Percentiles rank a stretch among this genome's conserved stretches.
Evolutionary conservation across 2,797 vertebrate species (phyloP).

Genomic region (Enteromius paludinosus): DNA sequence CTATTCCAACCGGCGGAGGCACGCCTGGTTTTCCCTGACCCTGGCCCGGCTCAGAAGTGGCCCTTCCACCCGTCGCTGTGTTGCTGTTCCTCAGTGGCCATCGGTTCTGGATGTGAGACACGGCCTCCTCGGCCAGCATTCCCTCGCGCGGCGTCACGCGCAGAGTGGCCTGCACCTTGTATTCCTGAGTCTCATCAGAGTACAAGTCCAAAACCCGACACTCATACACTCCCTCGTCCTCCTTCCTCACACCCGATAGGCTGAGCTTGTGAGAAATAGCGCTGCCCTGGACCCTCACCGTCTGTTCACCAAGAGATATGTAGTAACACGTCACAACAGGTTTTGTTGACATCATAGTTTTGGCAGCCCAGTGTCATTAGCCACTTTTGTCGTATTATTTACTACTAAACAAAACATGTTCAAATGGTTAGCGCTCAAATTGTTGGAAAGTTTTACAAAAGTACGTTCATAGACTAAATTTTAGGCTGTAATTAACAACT

Average conservation of each 20-base stretch:
- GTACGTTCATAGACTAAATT: not conserved
- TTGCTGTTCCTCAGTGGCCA: conserved; percentile 80
- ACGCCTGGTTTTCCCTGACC: conserved; percentile 68
- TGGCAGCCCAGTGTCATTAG: not conserved
- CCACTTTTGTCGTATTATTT: not conserved
- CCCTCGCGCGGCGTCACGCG: conserved; percentile 82
- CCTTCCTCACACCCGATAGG: conserved; percentile 86
- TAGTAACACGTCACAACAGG: not conserved
- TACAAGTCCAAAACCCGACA: conserved; percentile 91
- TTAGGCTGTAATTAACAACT: not conserved
- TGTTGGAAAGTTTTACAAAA: not conserved
- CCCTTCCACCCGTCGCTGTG: conserved; percentile 62
- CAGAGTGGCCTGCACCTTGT: conserved; percentile 86
- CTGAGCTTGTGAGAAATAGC: conserved; percentile 93
- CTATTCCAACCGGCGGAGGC: conserved; percentile 64
- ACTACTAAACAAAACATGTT: not conserved
- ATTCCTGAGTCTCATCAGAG: conserved; percentile 88
- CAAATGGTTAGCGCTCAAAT: not conserved
- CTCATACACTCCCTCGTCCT: conserved; percentile 91
- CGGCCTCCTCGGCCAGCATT: conserved; percentile 91
- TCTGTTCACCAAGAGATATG: conserved; percentile 74
- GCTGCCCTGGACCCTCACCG: conserved; percentile 91
- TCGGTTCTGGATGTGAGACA: conserved; percentile 91
- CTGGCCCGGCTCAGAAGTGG: conserved; percentile 71
- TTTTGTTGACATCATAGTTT: not conserved